Evolutionary conservation across 2,888 invertebrate species (phyloP), one percentile per base, ranked within the genome.

Genomic region (Cantharis rustica): DNA sequence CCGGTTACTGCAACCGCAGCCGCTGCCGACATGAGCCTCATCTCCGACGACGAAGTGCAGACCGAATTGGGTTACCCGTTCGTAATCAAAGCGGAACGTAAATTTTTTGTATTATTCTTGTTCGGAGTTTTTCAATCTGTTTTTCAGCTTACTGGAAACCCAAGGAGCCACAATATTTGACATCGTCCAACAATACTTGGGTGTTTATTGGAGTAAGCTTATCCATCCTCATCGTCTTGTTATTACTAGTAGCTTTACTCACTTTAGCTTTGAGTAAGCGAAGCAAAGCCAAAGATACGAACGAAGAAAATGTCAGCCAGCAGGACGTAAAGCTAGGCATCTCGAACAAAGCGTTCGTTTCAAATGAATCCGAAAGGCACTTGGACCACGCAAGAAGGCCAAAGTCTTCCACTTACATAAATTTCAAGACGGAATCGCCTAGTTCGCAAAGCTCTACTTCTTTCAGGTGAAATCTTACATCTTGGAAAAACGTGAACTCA

Each of bases 81-180:
- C 69, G 91, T 94, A 70, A 94, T 95, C 81, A 96, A 95, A 89
- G 95, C 96, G 76, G 95, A 96, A 90, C 96, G 96, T 96, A 90
- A 93, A 93, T 90, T 61, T 20, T 10, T 31, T 69, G 1, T 9
- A 9, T 7, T 5, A 1, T 5, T 26, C 10, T 1, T 47, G n/a
- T n/a, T 7, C 7, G 7, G n/a, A n/a, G n/a, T 47, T 47, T 47
- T 47, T n/a, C 47, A 47, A 47, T 7, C 47, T 3, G 13, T 61
- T 20, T 87, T 87, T 17, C 89, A 94, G 94, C 94, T 78, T 94
- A 93, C 87, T 88, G 94, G 84, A 93, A 92, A 86, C 91, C 92
- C 61, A 90, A 91, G 0, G 91, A 91, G 80, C 92, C 93, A 3
- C 87, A 93, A 79, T 92, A 92, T 1, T 89, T 91, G 16, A 86